These are phyloP conservation scores for Teleogryllus oceanicus DNA, from an alignment of 2,888 invertebrate species.

Conservation along the genomic window DNA sequence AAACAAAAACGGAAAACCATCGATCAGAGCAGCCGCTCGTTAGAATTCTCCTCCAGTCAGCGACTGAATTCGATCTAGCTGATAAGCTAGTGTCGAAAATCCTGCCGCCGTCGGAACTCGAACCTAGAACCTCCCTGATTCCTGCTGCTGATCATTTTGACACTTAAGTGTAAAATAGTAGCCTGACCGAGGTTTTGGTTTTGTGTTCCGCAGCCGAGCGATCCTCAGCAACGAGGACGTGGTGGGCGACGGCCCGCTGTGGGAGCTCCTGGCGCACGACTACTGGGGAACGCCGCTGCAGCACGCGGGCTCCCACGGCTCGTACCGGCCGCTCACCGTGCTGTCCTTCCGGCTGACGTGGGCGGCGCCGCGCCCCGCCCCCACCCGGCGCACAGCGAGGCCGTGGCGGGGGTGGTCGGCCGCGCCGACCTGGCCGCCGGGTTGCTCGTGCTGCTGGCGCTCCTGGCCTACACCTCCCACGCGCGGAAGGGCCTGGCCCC, in stretches of 20 bases:
- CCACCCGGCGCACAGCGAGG: slow-evolving; percentile 57
- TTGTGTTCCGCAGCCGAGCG: slow-evolving; percentile 45
- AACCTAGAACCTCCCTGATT: too few relatives aligned
- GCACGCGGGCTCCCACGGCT: slow-evolving; percentile 55
- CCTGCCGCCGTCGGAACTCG: too few relatives aligned
- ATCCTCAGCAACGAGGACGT: slow-evolving; percentile 54
- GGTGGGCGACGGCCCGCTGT: slow-evolving; percentile 46
- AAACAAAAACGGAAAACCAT: too few relatives aligned
- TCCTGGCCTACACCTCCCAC: slow-evolving; percentile 66
- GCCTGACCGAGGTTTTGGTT: too few relatives aligned
- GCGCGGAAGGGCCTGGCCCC: neutral
- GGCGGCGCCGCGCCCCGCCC: neutral
- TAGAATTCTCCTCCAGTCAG: too few relatives aligned
- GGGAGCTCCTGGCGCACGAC: slow-evolving; percentile 50
- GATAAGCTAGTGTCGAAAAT: too few relatives aligned
- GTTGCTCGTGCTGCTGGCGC: slow-evolving; percentile 66
- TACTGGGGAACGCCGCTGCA: slow-evolving; percentile 58
- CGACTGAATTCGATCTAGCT: too few relatives aligned
- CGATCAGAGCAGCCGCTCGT: too few relatives aligned
- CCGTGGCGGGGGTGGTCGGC: slow-evolving; percentile 54
- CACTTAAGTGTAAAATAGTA: too few relatives aligned
- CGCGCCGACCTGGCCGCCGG: slow-evolving; percentile 39
- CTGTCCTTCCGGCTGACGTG: slow-evolving; percentile 52
- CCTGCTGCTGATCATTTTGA: too few relatives aligned
- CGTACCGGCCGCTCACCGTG: slow-evolving; percentile 54